phyloP scores from a whole-genome alignment of 2,888 invertebrate species.

The Vandiemenella viatica region DNA sequence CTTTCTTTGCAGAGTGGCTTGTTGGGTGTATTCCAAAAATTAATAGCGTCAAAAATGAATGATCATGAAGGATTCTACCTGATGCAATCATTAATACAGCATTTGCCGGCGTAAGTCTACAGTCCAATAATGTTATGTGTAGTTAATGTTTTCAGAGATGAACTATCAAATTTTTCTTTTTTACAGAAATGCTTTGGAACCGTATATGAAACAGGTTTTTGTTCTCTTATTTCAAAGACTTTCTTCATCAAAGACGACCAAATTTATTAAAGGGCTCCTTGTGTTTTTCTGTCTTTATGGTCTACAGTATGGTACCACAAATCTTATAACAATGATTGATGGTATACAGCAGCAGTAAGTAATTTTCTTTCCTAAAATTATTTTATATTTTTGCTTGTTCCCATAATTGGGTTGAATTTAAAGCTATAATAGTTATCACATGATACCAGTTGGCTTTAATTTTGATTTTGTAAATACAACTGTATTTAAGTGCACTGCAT shows the following conservation, averaged over 20 bases:
- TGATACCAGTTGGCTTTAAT: too few relatives aligned
- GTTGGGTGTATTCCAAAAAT: slow-evolving; percentile 89
- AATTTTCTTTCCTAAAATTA: neutral
- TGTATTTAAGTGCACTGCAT: too few relatives aligned
- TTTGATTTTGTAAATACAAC: too few relatives aligned
- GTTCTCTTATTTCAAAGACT: slow-evolving; percentile 84
- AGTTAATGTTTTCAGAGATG: neutral
- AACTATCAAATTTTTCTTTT: slow-evolving; percentile 7
- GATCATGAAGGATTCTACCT: slow-evolving; percentile 94
- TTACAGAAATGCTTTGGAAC: slow-evolving; percentile 52
- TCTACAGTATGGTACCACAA: slow-evolving; percentile 60
- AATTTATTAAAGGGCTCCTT: slow-evolving; percentile 79
- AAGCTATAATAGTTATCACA: too few relatives aligned
- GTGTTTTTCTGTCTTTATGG: slow-evolving; percentile 82
- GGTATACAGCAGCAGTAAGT: slow-evolving; percentile 70
- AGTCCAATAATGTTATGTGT: neutral
- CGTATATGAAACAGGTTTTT: slow-evolving; percentile 75
- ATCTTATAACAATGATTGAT: slow-evolving; percentile 64
- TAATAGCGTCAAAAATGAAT: slow-evolving; percentile 86
- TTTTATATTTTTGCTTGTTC: neutral
- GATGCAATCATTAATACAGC: slow-evolving; percentile 68
- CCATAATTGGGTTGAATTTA: too few relatives aligned
- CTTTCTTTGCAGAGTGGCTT: slow-evolving; percentile 47
- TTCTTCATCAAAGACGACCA: slow-evolving; percentile 85
- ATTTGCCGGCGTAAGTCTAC: slow-evolving; percentile 58